Base-by-base conservation (phyloP, 2,113 vertebrate genomes). In the Ptilonorhynchus violaceus region DNA sequence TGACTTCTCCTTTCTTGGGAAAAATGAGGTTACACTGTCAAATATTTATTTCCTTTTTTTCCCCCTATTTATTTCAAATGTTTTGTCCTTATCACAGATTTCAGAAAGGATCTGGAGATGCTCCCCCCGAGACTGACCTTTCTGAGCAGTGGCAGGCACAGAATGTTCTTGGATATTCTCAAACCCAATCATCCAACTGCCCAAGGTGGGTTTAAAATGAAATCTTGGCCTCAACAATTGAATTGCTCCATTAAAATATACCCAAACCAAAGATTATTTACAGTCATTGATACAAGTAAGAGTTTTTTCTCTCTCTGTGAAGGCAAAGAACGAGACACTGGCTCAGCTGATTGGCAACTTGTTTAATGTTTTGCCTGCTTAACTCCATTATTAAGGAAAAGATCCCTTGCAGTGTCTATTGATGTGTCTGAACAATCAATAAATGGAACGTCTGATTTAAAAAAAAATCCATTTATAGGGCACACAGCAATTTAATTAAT, bases 401-500 rank as follows among this genome's bases (percentile, higher is more conserved):
- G 53, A 62, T 95, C 39, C 27, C 64, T 88, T 92, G 72, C 60
- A 35, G 89, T 85, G 44, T 35, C 44, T 50, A 64, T 91, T 69
- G 92, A 81, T 74, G 85, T 76, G 79, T 62, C 42, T 53, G 85
- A 95, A 85, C 53, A 92, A 90, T 92, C 91, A 88, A 83, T 96
- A 91, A 89, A 74, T 58, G 53, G 89, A 96, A 88, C 52, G 56
- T 74, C 73, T 73, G 84, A 97, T 95, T 72, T 60, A 2, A 37
- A 92, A 39, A 39, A 92, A 91, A 85, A 92, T 78, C 94, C 62
- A 67, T 93, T 92, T 60, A 58, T 89, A 22, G 35, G 44, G 77
- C 83, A 78, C 47, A 73, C 23, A 53, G 75, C 46, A 85, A 76
- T 95, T 86, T 60, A 94, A 96, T 97, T 90, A 94, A 89, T 92